These are phyloP conservation scores for Bombycilla garrulus DNA, from an alignment of 2,113 vertebrate species.

Conservation along the genomic window DNA sequence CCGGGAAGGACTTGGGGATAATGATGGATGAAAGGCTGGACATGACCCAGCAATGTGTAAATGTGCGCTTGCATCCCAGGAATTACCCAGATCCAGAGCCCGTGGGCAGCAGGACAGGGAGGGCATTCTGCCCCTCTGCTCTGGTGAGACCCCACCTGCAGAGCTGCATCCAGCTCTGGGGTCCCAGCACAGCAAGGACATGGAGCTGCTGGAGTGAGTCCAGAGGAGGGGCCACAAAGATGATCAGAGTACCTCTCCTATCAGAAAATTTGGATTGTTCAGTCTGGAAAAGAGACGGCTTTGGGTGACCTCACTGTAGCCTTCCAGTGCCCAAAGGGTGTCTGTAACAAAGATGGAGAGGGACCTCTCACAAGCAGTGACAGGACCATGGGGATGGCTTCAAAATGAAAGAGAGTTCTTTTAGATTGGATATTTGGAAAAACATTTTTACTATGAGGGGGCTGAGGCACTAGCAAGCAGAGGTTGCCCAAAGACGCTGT, in stretches of 20 bases:
- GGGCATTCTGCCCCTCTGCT: neutral
- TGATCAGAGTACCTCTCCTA: neutral
- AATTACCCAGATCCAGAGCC: neutral
- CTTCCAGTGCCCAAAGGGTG: neutral
- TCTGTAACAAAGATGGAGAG: neutral
- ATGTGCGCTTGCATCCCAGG: neutral
- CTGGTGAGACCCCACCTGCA: neutral
- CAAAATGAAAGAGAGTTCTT: neutral
- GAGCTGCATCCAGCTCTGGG: neutral
- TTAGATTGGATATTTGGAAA: neutral
- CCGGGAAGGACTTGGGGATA: neutral
- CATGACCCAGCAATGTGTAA: fast-evolving
- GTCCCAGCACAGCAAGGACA: neutral
- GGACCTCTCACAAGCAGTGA: neutral
- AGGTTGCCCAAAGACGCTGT: neutral
- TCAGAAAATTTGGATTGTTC: neutral
- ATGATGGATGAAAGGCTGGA: neutral
- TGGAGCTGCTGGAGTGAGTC: fast-evolving
- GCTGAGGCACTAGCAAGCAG: neutral
- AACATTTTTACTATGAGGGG: neutral
- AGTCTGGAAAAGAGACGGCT: neutral
- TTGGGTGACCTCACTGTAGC: neutral
- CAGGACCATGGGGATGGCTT: neutral
- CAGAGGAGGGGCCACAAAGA: neutral
- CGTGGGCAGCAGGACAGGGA: fast-evolving